phyloP scores from a whole-genome alignment of 2,888 invertebrate species.

The Temnothorax unifasciatus region DNA sequence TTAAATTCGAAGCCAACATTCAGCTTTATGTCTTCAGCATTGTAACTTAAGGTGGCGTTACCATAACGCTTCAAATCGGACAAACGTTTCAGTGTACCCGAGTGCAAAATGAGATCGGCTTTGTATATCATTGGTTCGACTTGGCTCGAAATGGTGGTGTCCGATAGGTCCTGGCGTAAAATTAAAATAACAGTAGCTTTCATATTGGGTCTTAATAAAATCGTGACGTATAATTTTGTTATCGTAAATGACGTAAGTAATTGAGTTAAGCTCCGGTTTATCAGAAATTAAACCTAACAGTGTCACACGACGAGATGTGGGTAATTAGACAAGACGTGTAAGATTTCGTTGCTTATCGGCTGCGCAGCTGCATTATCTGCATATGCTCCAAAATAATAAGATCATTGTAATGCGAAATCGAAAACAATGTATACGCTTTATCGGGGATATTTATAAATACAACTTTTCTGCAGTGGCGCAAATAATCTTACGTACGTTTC shows the following conservation, averaged over 20 bases:
- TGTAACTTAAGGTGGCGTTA: constrained; percentile 5
- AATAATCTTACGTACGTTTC: not conserved
- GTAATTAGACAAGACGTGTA: not conserved
- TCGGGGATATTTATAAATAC: not conserved
- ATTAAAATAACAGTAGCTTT: not conserved
- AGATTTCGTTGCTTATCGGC: constrained; percentile 1
- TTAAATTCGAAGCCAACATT: constrained; percentile 26
- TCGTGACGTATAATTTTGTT: not conserved
- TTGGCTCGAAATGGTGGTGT: not conserved
- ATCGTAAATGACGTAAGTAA: not conserved
- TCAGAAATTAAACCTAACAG: not conserved
- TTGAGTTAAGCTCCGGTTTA: not conserved
- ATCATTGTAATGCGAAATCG: not conserved
- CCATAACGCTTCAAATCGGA: constrained; percentile 27
- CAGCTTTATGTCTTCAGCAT: constrained; percentile 24
- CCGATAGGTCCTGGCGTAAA: not conserved
- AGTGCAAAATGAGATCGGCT: constrained; percentile 27
- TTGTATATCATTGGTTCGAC: constrained; percentile 5
- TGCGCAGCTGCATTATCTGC: constrained; percentile 9
- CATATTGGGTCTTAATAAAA: not conserved
- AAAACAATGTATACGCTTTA: constrained; percentile 1
- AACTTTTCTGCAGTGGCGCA: not conserved
- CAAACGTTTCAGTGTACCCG: constrained; percentile 31
- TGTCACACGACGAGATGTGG: not conserved
- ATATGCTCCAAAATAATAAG: not conserved